phyloP scores from a whole-genome alignment of 2,888 invertebrate species.

The Blomia tropicalis region DNA sequence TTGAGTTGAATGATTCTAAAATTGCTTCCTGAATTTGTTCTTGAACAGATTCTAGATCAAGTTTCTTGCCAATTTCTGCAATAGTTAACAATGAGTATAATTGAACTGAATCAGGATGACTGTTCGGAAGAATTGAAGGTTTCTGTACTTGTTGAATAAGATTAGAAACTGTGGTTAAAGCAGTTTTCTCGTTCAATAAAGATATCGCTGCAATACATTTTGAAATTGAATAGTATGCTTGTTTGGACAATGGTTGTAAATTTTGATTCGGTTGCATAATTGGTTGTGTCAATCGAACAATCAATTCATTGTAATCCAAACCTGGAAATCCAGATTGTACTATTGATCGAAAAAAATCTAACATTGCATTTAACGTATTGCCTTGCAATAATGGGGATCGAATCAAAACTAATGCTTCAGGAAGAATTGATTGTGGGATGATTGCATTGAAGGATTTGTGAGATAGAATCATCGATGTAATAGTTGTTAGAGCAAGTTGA shows the following conservation, averaged over 20 bases:
- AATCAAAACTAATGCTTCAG: conserved; percentile 66
- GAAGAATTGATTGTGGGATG: conserved; percentile 54
- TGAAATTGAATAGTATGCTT: conserved; percentile 84
- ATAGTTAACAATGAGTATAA: conserved; percentile 84
- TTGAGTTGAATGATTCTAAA: conserved; percentile 69
- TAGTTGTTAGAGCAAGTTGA: conserved; percentile 58
- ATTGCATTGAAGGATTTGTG: conserved; percentile 57
- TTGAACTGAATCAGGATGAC: conserved; percentile 55
- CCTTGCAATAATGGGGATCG: conserved; percentile 84
- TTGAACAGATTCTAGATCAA: conserved; percentile 63
- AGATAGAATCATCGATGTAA: conserved; percentile 61
- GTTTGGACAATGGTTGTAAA: conserved; percentile 32
- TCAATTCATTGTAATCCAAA: conserved; percentile 60
- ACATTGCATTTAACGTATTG: conserved; percentile 70
- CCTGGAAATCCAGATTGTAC: conserved; percentile 59
- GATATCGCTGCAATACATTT: conserved; percentile 90
- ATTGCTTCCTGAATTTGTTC: conserved; percentile 42
- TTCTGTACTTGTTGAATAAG: conserved; percentile 38
- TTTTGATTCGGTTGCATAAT: conserved; percentile 33
- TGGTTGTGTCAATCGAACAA: conserved; percentile 36
- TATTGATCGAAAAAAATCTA: conserved; percentile 80
- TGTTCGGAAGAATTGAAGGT: conserved; percentile 14
- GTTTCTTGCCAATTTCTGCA: conserved; percentile 87
- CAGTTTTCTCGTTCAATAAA: conserved; percentile 48
- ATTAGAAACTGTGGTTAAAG: conserved; percentile 42